phyloP scores from a whole-genome alignment of 2,888 invertebrate genomes.

The Pterostichus madidus region DNA sequence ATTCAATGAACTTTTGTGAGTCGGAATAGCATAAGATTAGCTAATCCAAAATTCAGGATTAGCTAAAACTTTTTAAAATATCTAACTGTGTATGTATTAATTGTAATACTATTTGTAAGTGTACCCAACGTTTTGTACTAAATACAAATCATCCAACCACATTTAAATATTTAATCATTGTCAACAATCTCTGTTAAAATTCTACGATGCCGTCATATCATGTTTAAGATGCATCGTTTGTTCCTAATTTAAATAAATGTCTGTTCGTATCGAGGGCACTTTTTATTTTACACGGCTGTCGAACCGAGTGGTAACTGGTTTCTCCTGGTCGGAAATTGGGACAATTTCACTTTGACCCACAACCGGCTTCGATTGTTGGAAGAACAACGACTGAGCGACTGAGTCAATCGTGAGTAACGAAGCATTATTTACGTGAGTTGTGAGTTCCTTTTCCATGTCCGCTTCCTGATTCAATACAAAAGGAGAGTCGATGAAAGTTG shows the following conservation, averaged over 20 bases:
- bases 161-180: too few species aligned
- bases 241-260: background rate
- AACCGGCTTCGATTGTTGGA: background rate
- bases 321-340: constrained; percentile 45
- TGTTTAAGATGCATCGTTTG: constrained; percentile 27
- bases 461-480: constrained; percentile 1
- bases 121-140: too few species aligned
- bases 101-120: too few species aligned
- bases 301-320: constrained; percentile 22
- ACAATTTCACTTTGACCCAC: constrained; percentile 61
- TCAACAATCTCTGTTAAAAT: background rate
- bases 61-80: too few species aligned
- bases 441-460: constrained; percentile 13
- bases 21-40: too few species aligned
- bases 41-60: too few species aligned
- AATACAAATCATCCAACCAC: too few species aligned
- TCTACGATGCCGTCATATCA: background rate
- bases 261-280: constrained; percentile 33
- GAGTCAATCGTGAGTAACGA: constrained; percentile 16
- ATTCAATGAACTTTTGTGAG: too few species aligned
- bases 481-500: constrained; percentile 18
- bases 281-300: constrained; percentile 33
- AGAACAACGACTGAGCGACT: background rate
- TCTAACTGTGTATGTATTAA: too few species aligned
- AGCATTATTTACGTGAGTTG: constrained; percentile 18